Conservation (phyloP, 1,140 invertebrate species). For the Bicyclus anynana region DNA sequence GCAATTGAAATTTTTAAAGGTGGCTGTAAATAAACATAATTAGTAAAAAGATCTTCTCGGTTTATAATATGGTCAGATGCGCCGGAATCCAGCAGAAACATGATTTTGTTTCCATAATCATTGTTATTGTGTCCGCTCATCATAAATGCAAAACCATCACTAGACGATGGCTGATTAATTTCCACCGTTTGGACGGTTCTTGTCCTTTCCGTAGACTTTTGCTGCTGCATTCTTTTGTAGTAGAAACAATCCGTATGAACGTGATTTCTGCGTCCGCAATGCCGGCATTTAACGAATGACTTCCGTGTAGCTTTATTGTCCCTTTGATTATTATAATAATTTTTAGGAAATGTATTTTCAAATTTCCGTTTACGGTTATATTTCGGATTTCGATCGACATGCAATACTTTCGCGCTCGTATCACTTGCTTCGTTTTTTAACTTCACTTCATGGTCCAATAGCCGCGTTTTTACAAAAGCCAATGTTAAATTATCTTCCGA, state of each 20-base stretch:
- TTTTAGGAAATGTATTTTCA: constrained; percentile 9
- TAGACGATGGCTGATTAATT: too few species aligned
- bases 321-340: background rate
- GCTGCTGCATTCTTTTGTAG: constrained; percentile 27
- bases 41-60: too few species aligned
- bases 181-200: background rate
- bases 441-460: constrained; percentile 65
- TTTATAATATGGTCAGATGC: too few species aligned
- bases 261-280: too few species aligned
- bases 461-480: constrained; percentile 53
- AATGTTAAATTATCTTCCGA: constrained; percentile 48
- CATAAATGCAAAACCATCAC: too few species aligned
- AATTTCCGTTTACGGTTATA: too few species aligned
- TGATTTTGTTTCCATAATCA: too few species aligned
- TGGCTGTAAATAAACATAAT: too few species aligned
- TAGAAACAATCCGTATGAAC: constrained; percentile 24
- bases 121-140: too few species aligned
- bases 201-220: background rate
- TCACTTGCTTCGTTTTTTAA: constrained; percentile 32
- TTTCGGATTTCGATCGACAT: background rate
- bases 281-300: too few species aligned
- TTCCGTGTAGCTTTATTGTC: background rate
- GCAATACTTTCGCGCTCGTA: constrained; percentile 10
- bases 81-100: too few species aligned
- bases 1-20: too few species aligned